Evolutionary conservation across 2,113 vertebrate species (phyloP), one percentile per base, ranked within the genome.

Genomic region (Scatophagus argus): DNA sequence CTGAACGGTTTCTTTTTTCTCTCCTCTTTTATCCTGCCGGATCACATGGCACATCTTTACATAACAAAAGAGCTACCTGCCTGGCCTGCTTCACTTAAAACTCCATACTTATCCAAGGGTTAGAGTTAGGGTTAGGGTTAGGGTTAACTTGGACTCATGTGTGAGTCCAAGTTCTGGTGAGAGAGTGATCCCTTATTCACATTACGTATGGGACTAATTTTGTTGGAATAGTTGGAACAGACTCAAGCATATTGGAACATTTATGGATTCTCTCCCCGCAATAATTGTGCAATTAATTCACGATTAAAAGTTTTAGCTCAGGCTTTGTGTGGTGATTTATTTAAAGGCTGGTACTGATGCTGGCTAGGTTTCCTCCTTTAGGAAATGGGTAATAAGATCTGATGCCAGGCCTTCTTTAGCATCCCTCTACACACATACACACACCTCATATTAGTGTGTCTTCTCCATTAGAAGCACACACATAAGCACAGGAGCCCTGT

Each of bases 31-130:
- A 91, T 92, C 67, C 85, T n/a, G 51, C 52, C 58, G 89, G 93
- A 94, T 92, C 93, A 91, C 86, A 94, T 95, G 89, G 89, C 94
- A 69, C 61, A 87, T 89, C 90, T 95, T 95, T 95, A 95, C 93
- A 94, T 95, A 93, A 94, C 83, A 95, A 95, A 96, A 94, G 94
- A 93, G 89, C 89, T 82, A 79, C 89, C 87, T 81, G 89, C 74
- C 90, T 39, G 60, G 74, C 77, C 71, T 34, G 74, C 82, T 90
- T 87, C 86, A 82, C 78, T 75, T 81, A 77, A 84, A 87, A 83
- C 87, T 67, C 64, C 84, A 43, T 68, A 72, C 77, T 68, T 74
- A 86, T 78, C 62, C 66, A 66, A 52, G 39, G 47, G n/a, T n/a
- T n/a, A n/a, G n/a, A n/a, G n/a, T n/a, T n/a, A n/a, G n/a, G n/a